Conservation (phyloP, 2,888 invertebrate genomes). For the Temnothorax ravouxi region DNA sequence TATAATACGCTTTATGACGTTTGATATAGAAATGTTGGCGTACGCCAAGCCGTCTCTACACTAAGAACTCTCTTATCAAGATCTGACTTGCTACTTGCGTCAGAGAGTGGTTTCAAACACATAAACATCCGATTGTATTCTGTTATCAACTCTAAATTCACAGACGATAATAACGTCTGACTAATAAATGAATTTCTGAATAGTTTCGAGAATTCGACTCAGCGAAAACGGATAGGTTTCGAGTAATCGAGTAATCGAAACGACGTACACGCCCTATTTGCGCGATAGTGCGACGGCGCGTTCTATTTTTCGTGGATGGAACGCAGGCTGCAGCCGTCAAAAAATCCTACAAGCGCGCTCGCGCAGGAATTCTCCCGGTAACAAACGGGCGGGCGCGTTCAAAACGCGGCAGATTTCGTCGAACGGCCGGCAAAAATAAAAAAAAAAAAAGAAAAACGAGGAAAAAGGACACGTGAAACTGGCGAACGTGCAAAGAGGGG, state of each 20-base stretch:
- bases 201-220: neutral
- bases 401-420: constrained; percentile 50
- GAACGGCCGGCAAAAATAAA: constrained; percentile 46
- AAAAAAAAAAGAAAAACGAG: constrained; percentile 15
- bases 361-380: constrained; percentile 47
- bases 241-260: constrained; percentile 26
- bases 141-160: neutral
- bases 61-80: neutral
- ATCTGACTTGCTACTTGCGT: neutral
- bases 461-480: constrained; percentile 32
- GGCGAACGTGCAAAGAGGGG: constrained; percentile 53
- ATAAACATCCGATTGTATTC: constrained; percentile 9
- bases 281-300: constrained; percentile 20
- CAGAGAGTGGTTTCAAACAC: neutral
- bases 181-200: constrained; percentile 20
- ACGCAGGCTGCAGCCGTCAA: constrained; percentile 48
- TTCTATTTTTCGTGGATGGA: constrained; percentile 45
- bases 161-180: neutral
- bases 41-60: neutral
- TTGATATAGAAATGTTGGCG: neutral
- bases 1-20: neutral
- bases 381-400: constrained; percentile 48
- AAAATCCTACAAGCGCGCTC: constrained; percentile 35
- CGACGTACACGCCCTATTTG: constrained; percentile 30
- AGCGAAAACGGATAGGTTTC: neutral